Percentiles rank a stretch among this genome's conserved stretches.
phyloP scores from a whole-genome alignment of 64 coral and sea anemone species.

The Exaiptasia diaphana region DNA sequence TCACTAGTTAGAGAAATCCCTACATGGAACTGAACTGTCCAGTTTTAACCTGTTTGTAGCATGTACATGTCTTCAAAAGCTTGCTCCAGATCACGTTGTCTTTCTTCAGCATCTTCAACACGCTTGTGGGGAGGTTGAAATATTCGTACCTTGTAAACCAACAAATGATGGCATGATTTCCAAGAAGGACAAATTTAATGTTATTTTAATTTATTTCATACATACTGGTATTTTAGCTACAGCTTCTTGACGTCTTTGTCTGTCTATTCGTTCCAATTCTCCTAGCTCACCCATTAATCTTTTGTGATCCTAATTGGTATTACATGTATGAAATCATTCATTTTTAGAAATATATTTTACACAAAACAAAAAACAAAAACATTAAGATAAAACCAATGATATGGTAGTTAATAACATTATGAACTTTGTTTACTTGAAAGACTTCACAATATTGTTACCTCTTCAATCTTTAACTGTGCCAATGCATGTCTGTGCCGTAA shows the following conservation, averaged over 20 bases:
- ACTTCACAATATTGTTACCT: not conserved
- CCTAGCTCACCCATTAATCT: conserved; percentile 74
- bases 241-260: conserved; percentile 88
- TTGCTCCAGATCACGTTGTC: conserved; percentile 83
- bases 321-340: not conserved
- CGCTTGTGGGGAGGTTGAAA: conserved; percentile 95
- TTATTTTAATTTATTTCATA: not conserved
- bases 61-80: conserved; percentile 99
- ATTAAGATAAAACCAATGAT: not conserved
- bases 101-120: conserved; percentile 83
- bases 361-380: no score
- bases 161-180: not conserved
- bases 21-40: not conserved
- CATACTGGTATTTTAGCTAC: conserved; percentile 92
- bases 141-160: conserved; percentile 64
- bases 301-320: conserved; percentile 86
- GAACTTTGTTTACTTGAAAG: not conserved
- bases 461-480: conserved; percentile 67
- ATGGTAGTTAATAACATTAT: not conserved
- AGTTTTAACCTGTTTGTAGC: conserved; percentile 77
- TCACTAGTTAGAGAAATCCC: not conserved
- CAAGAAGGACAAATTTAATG: not conserved
- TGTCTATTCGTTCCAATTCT: conserved; percentile 72
- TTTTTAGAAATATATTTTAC: no score
- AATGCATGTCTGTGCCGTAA: conserved; percentile 78